Evolutionary conservation across 2,797 vertebrate species (phyloP).

Genomic region (Thripadectes ignobilis): DNA sequence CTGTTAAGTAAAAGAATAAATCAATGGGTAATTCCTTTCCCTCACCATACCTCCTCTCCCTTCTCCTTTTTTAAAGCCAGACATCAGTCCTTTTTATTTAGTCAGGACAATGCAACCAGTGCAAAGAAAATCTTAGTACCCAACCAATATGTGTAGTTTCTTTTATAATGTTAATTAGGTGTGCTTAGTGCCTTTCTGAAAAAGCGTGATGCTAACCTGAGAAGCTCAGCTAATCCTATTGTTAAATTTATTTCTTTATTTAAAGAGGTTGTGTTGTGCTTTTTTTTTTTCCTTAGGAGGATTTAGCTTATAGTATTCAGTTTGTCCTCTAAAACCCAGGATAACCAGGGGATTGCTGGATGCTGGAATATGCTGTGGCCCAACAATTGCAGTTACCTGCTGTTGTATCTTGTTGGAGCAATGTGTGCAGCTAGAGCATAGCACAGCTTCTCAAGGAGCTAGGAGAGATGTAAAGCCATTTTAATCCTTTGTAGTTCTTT

Average conservation of each 20-base stretch:
- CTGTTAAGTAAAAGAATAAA: constrained; percentile 64
- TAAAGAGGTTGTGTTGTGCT: neutral
- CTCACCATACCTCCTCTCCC: neutral
- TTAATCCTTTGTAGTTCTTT: neutral
- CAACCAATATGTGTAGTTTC: neutral
- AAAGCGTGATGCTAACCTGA: neutral
- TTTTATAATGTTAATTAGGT: constrained; percentile 37
- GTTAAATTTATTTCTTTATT: constrained; percentile 8
- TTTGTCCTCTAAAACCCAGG: neutral
- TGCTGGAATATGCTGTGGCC: rapidly evolving
- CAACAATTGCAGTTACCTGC: neutral
- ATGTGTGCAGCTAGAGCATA: neutral
- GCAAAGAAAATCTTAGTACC: neutral
- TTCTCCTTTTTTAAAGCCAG: constrained; percentile 35
- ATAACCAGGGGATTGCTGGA: neutral
- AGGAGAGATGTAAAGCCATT: neutral
- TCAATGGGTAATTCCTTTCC: constrained; percentile 54
- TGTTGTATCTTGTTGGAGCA: neutral
- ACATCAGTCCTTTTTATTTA: constrained; percentile 47
- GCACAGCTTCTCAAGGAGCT: neutral
- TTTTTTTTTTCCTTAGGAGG: neutral
- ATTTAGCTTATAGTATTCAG: neutral
- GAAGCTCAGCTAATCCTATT: neutral
- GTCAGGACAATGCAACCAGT: neutral
- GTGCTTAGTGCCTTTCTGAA: neutral